phyloP scores from a whole-genome alignment of 2,797 vertebrate genomes.

The Darevskia mixta region DNA sequence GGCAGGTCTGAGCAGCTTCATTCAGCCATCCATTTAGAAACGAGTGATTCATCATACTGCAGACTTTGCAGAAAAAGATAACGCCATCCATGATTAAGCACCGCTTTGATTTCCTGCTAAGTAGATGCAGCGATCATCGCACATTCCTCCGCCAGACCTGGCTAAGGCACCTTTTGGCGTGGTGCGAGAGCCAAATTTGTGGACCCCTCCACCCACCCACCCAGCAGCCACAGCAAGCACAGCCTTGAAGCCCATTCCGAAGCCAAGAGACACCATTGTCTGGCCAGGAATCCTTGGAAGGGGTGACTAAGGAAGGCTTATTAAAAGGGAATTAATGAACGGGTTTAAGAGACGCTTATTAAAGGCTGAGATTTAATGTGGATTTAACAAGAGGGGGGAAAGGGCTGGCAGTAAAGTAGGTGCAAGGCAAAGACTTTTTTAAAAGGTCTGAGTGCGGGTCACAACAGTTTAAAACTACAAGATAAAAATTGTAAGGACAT shows the following conservation, averaged over 20 bases:
- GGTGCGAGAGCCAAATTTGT: slow-evolving; percentile 23
- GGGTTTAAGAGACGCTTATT: slow-evolving; percentile 62
- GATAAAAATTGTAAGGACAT: no score
- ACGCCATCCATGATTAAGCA: slow-evolving; percentile 46
- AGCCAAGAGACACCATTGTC: slow-evolving; percentile 63
- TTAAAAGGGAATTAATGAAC: slow-evolving; percentile 68
- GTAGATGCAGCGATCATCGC: slow-evolving; percentile 61
- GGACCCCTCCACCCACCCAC: not conserved
- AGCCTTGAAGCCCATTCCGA: slow-evolving; percentile 58
- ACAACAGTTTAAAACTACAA: not conserved
- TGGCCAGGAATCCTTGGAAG: slow-evolving; percentile 51
- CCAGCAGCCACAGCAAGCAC: slow-evolving; percentile 17
- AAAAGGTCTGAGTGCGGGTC: not conserved
- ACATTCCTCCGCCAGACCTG: slow-evolving; percentile 43
- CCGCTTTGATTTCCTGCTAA: slow-evolving; percentile 67
- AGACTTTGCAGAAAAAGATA: slow-evolving; percentile 51
- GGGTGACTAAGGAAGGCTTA: slow-evolving; percentile 52
- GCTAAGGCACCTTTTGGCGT: slow-evolving; percentile 58
- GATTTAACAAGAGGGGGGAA: slow-evolving; percentile 56
- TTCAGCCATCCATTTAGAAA: slow-evolving; percentile 38
- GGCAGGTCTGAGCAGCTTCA: not conserved
- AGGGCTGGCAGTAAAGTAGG: slow-evolving; percentile 17
- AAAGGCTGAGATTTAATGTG: slow-evolving; percentile 47
- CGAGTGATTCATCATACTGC: slow-evolving; percentile 63
- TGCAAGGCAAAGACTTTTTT: not conserved